Evolutionary conservation across 2,797 vertebrate genomes (phyloP).

Genomic region (Buphagus erythrorhynchus): DNA sequence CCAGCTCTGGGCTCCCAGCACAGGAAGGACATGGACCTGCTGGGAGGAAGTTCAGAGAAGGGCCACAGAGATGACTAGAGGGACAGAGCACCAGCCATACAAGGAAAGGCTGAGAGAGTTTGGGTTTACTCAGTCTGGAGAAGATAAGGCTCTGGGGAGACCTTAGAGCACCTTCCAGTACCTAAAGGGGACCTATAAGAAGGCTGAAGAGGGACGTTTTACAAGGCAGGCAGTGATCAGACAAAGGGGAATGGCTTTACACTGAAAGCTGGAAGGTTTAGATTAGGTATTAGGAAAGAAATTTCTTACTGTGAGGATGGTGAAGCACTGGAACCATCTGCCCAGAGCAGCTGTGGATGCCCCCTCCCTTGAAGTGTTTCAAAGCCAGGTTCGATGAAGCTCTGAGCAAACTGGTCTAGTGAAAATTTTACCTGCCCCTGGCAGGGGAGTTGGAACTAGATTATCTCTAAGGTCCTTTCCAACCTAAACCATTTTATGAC

Average conservation of each 20-base stretch:
- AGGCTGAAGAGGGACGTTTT: neutral
- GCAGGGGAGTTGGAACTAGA: neutral
- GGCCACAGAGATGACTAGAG: neutral
- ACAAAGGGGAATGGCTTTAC: neutral
- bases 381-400: neutral
- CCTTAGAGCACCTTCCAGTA: neutral
- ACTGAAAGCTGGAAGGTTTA: neutral
- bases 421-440: neutral
- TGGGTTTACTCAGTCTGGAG: neutral
- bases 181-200: neutral
- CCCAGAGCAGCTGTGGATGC: neutral
- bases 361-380: neutral
- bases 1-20: neutral
- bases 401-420: neutral
- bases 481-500: neutral
- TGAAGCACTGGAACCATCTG: neutral
- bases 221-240: neutral
- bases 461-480: neutral
- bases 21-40: rapidly evolving
- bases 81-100: neutral
- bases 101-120: neutral
- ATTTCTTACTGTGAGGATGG: neutral
- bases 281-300: neutral
- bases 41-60: neutral
- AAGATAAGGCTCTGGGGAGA: neutral